Evolutionary conservation across 2,888 invertebrate species (phyloP).

Genomic region (Tenodera sinensis): DNA sequence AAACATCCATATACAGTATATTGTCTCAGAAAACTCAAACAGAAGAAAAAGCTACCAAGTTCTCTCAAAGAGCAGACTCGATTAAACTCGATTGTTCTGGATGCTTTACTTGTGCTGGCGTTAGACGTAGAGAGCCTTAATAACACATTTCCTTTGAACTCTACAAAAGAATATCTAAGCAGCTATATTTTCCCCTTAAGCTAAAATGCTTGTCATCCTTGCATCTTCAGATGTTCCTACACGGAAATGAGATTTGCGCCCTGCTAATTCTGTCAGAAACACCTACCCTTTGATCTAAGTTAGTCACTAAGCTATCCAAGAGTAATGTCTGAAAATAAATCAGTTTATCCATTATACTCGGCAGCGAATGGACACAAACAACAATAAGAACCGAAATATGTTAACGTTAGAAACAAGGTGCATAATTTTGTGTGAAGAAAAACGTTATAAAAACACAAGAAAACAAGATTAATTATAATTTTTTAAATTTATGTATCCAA

Average conservation of each 20-base stretch:
- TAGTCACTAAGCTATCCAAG: neutral
- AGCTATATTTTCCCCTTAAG: neutral
- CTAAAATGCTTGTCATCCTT: neutral
- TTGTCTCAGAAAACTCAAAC: neutral
- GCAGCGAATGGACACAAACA: too few species aligned
- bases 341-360: too few species aligned
- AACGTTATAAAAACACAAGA: too few species aligned
- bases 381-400: too few species aligned
- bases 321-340: too few species aligned
- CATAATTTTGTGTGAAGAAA: too few species aligned
- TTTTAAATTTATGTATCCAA: too few species aligned
- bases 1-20: neutral
- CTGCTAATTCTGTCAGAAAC: conserved; percentile 2
- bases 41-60: neutral
- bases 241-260: conserved; percentile 1
- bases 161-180: neutral
- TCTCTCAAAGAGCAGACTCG: too few species aligned
- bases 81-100: neutral
- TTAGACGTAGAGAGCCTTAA: neutral
- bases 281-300: neutral
- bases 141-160: neutral
- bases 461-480: too few species aligned
- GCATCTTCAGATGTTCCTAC: neutral
- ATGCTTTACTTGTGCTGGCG: too few species aligned
- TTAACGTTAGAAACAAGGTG: too few species aligned